These are phyloP conservation scores for Colius striatus DNA, from an alignment of 2,113 vertebrate species.

Conservation along the genomic window DNA sequence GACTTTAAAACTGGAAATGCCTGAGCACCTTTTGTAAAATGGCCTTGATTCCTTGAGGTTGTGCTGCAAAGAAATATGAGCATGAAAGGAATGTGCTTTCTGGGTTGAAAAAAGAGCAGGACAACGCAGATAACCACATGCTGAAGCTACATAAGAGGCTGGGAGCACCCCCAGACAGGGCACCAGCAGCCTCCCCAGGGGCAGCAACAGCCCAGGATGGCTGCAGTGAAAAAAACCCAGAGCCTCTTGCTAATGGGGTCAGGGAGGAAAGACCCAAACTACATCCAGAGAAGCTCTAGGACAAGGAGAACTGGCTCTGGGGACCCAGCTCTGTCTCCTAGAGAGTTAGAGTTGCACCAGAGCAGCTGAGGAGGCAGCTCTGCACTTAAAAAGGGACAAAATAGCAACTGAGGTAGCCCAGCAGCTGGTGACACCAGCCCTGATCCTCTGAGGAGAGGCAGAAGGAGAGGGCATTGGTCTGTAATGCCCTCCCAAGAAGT, in stretches of 20 bases:
- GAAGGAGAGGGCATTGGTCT: background rate
- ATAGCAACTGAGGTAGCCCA: background rate
- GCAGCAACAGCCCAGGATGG: background rate
- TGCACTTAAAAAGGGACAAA: background rate
- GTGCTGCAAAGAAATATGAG: background rate
- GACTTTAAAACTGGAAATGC: background rate
- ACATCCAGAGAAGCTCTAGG: background rate
- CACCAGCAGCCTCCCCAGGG: background rate
- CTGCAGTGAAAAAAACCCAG: background rate
- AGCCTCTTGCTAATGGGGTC: background rate
- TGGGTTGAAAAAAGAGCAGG: background rate
- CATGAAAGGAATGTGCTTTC: background rate
- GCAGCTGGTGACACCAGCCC: background rate
- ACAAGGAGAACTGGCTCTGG: rapidly evolving
- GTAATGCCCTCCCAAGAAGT: background rate
- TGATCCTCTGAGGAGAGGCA: background rate
- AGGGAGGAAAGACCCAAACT: background rate
- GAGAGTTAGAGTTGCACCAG: background rate
- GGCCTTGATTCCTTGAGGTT: background rate
- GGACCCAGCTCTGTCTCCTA: background rate
- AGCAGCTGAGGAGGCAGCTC: background rate
- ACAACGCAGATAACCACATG: background rate
- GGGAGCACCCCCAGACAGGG: background rate
- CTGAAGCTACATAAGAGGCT: background rate
- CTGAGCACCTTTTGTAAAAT: background rate